phyloP scores from a whole-genome alignment of 2,888 invertebrate genomes.

The Tolmerus cingulatus region DNA sequence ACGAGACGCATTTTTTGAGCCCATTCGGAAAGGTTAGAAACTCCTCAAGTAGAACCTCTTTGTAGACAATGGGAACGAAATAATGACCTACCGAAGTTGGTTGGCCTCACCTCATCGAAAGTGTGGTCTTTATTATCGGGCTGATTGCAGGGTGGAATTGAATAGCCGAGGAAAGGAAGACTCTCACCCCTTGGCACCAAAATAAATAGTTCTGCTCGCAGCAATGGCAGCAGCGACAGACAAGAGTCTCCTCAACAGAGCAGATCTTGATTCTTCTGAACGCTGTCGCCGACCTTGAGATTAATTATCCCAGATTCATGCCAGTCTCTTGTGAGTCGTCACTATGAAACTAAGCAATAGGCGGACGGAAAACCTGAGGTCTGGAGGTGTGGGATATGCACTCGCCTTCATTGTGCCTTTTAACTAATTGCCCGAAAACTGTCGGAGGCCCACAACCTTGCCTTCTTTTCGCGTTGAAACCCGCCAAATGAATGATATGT shows the following conservation, averaged over 20 bases:
- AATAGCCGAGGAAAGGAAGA: slow-evolving; percentile 8
- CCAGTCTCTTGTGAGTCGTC: background rate
- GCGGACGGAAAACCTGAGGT: slow-evolving; percentile 1
- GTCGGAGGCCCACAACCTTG: background rate
- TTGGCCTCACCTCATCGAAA: background rate
- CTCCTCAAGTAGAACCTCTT: background rate
- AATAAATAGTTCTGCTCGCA: background rate
- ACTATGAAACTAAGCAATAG: background rate
- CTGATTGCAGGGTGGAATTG: background rate
- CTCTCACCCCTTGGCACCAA: slow-evolving; percentile 27
- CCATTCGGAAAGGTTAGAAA: background rate
- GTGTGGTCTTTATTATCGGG: background rate
- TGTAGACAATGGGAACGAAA: background rate
- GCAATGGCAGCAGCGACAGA: background rate
- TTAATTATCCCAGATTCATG: slow-evolving; percentile 12
- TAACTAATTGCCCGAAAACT: slow-evolving; percentile 15
- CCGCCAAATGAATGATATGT: background rate
- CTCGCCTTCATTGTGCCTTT: slow-evolving; percentile 1
- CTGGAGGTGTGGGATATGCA: slow-evolving; percentile 1
- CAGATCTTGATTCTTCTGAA: background rate
- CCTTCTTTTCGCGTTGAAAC: slow-evolving; percentile 10
- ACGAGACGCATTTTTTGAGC: slow-evolving; percentile 5
- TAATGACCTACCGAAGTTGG: background rate
- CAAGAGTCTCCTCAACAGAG: background rate
- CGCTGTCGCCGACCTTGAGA: background rate